phyloP scores from a whole-genome alignment of 1,140 invertebrate species.

The Galendromus occidentalis region DNA sequence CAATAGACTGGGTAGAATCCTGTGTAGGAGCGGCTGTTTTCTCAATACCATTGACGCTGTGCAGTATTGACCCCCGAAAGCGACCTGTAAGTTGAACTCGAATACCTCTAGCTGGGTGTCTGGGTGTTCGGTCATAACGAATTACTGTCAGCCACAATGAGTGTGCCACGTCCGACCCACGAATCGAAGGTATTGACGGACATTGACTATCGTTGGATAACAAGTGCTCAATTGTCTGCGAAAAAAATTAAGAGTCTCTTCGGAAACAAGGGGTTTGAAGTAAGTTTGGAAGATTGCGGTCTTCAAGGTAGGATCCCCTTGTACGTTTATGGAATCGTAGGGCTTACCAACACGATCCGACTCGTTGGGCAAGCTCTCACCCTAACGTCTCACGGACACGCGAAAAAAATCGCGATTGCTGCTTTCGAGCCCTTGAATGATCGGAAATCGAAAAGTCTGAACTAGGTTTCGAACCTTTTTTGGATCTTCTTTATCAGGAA shows the following conservation, averaged over 20 bases:
- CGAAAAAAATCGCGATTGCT: background rate
- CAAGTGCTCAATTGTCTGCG: no score
- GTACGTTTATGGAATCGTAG: background rate
- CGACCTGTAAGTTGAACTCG: background rate
- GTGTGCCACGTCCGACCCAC: background rate
- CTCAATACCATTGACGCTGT: background rate
- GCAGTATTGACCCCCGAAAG: background rate
- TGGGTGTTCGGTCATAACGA: no score
- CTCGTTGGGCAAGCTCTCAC: background rate
- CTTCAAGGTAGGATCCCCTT: no score
- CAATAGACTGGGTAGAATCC: background rate
- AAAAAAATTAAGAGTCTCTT: no score
- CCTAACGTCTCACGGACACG: background rate
- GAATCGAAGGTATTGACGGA: no score
- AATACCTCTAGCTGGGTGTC: no score
- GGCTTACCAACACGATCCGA: background rate
- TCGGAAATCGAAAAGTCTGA: background rate
- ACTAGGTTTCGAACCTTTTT: background rate
- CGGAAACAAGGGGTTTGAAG: no score
- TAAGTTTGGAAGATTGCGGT: no score
- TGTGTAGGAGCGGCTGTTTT: background rate
- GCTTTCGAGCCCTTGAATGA: background rate
- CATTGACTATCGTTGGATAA: no score
- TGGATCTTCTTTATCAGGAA: background rate
- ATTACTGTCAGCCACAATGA: background rate